A percentile compares a stretch with the other conserved stretches of the same genome.
phyloP scores from a whole-genome alignment of 2,888 invertebrate species.

The Nemotelus nigrinus region DNA sequence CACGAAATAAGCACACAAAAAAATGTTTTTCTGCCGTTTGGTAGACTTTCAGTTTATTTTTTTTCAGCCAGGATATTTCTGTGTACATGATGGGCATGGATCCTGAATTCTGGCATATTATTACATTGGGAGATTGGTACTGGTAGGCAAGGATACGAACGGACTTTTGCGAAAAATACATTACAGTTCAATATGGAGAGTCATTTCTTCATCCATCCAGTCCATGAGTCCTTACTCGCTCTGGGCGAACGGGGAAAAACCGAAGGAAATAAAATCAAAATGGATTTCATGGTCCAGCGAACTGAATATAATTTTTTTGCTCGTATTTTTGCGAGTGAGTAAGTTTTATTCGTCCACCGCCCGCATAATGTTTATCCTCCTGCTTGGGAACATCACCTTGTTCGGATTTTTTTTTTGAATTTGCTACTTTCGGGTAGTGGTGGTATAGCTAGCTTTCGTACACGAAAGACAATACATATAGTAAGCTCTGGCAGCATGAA shows the following conservation, averaged over 20 bases:
- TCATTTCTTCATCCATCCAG: not conserved
- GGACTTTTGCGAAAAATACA: slow-evolving; percentile 4
- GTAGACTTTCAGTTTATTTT: not conserved
- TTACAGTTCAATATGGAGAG: slow-evolving; percentile 7
- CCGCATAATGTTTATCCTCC: slow-evolving; percentile 17
- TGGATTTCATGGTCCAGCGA: slow-evolving; percentile 59
- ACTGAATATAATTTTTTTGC: slow-evolving; percentile 55
- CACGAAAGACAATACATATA: no score
- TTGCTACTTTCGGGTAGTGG: no score
- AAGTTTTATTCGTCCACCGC: not conserved
- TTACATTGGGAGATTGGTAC: not conserved
- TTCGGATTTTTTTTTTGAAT: not conserved
- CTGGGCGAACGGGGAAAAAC: slow-evolving; percentile 50
- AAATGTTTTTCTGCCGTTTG: no score
- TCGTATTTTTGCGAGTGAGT: slow-evolving; percentile 6
- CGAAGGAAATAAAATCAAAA: slow-evolving; percentile 57
- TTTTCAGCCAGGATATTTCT: not conserved
- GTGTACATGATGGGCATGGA: not conserved
- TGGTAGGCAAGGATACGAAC: not conserved
- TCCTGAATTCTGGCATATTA: slow-evolving; percentile 15
- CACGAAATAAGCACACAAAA: no score
- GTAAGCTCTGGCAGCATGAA: no score
- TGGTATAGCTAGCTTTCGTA: no score
- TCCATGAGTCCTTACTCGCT: not conserved
- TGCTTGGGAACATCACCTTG: slow-evolving; percentile 1